Evolutionary conservation across 1,140 invertebrate genomes (phyloP), one percentile per base, ranked within the genome.

Genomic region (Brachionus koreanus): DNA sequence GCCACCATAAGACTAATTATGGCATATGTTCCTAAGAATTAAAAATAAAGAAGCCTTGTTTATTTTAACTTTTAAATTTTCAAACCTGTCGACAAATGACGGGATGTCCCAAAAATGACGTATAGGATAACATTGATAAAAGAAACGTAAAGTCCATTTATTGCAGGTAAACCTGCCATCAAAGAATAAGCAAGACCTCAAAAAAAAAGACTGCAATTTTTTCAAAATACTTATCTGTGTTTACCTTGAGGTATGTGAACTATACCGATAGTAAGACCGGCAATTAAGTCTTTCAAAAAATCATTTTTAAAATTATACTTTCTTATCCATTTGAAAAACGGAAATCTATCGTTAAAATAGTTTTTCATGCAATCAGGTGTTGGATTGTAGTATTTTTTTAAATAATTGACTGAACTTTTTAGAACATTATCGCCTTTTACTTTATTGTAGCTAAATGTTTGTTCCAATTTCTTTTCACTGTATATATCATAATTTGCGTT

Each of bases 81-180:
- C 3, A 39, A 35, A 90, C 96, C 96, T 89, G 97, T 93, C 0
- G 95, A 97, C 19, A 95, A 92, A 85, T 98, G 96, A 61, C 91
- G 91, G 0, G 95, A 97, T 7, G 95, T 97, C 35, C 95, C 96
- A 77, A 98, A 91, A 61, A 98, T 88, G 69, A 93, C 91, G 87
- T 98, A 98, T 5, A 96, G 89, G 0, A 98, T 86, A 0, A 95
- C 92, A 2, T 95, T 94, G 88, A 97, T 96, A 85, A 98, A 94
- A 0, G 95, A 95, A 91, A 96, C 96, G 87, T 97, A 97, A 2
- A 98, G 91, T 4, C 96, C 96, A 79, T 93, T 91, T 35, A 97
- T 93, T 0, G 96, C 93, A 0, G 93, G 92, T 0, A 97, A 92
- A 83, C 93, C 93, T 0, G 93, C 94, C 63, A 98, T 87, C 75